Percentiles rank a stretch among this genome's conserved stretches.
Evolutionary conservation across 2,797 vertebrate species (phyloP).

Genomic region (Argentina silus): DNA sequence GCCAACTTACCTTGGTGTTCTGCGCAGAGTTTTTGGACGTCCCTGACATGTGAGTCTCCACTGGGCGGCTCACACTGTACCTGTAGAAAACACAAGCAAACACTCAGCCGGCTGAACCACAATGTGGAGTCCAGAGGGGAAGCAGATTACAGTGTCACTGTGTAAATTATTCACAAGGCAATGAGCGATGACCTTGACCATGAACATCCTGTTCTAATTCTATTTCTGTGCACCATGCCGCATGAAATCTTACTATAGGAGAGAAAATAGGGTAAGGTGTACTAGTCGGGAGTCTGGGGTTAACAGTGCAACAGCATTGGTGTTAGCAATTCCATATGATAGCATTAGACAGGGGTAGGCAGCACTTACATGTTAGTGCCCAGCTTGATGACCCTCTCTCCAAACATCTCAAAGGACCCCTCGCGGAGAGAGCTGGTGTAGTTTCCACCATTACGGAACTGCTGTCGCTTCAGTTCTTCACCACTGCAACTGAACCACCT

Average conservation of each 20-base stretch:
- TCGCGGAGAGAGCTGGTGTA: slow-evolving; percentile 83
- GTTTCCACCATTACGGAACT: slow-evolving; percentile 87
- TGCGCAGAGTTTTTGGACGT: slow-evolving; percentile 84
- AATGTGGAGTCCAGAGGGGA: background rate
- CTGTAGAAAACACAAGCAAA: slow-evolving; percentile 64
- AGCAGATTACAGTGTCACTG: background rate
- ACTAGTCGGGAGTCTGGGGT: too few species aligned
- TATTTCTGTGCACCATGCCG: background rate
- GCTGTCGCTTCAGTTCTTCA: slow-evolving; percentile 82
- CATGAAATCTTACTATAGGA: background rate
- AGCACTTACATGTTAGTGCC: slow-evolving; percentile 94
- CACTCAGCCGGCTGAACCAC: background rate
- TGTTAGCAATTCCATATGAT: too few species aligned
- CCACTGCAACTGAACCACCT: slow-evolving; percentile 89
- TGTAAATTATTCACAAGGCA: slow-evolving; percentile 32
- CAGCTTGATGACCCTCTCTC: slow-evolving; percentile 92
- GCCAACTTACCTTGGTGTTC: slow-evolving; percentile 82
- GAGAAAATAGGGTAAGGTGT: too few species aligned
- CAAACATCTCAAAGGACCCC: slow-evolving; percentile 93
- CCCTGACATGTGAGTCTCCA: slow-evolving; percentile 90
- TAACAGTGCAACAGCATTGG: too few species aligned
- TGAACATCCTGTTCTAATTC: background rate
- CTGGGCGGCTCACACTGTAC: slow-evolving; percentile 91
- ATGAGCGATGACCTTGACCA: background rate
- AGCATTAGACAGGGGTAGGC: too few species aligned